These are phyloP conservation scores for Lasioglossum vierecki DNA, from an alignment of 2,888 invertebrate species.

Conservation along the genomic window DNA sequence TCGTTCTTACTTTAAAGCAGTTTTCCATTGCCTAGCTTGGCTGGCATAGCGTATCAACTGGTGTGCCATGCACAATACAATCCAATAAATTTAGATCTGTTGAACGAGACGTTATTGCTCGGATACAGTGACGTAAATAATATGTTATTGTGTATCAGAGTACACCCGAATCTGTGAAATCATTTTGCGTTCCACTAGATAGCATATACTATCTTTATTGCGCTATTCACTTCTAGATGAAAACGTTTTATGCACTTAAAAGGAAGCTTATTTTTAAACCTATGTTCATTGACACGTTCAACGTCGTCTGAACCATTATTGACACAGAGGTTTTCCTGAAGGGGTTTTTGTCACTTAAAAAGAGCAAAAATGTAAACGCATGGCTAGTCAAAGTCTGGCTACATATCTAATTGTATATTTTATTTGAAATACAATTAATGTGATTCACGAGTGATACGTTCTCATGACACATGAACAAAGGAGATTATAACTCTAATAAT, in stretches of 20 bases:
- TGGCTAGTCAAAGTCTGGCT: not conserved
- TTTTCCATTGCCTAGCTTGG: not conserved
- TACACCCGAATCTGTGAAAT: not conserved
- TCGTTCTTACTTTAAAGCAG: not conserved
- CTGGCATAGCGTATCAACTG: not conserved
- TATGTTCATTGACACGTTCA: not conserved
- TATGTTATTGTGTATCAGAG: not conserved
- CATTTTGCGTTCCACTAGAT: not conserved
- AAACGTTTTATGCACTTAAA: not conserved
- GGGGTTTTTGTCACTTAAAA: not conserved
- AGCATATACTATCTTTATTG: not conserved
- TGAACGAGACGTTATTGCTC: not conserved
- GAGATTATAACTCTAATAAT: too few relatives aligned
- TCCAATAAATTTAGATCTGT: not conserved
- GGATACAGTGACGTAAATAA: not conserved
- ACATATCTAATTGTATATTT: not conserved
- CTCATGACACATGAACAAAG: too few relatives aligned
- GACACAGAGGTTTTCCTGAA: not conserved
- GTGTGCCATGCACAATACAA: not conserved
- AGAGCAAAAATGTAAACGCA: not conserved
- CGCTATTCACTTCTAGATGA: not conserved
- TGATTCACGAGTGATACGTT: too few relatives aligned
- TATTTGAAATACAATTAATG: too few relatives aligned
- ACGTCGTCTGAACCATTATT: not conserved
- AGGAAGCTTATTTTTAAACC: not conserved